These are phyloP conservation scores for Chrysodeixis includens DNA, from an alignment of 2,888 invertebrate genomes.

Conservation along the genomic window DNA sequence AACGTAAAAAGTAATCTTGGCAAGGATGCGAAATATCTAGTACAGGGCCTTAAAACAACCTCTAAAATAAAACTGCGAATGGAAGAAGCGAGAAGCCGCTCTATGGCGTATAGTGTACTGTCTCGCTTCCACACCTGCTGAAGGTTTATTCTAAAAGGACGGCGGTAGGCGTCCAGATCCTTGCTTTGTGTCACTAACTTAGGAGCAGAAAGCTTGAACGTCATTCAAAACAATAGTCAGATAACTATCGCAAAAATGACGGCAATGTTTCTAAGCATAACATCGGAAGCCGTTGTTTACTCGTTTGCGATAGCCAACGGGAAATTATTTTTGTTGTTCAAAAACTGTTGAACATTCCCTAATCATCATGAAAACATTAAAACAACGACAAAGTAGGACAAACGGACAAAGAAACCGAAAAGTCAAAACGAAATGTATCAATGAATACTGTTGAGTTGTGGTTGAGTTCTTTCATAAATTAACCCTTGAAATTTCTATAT, in stretches of 20 bases:
- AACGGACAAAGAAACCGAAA: not conserved
- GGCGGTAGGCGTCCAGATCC: conserved; percentile 16
- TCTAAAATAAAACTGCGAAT: not conserved
- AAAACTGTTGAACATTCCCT: conserved; percentile 4
- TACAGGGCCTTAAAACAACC: not conserved
- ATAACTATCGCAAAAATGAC: not conserved
- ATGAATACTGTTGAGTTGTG: no score
- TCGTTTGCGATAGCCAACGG: not conserved
- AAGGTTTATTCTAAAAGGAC: no score
- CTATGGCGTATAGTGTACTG: no score
- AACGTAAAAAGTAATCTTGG: conserved; percentile 29
- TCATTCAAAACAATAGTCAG: conserved; percentile 21
- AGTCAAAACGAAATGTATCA: not conserved
- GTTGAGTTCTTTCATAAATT: not conserved
- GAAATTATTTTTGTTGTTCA: not conserved
- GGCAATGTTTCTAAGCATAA: not conserved
- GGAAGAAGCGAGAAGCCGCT: no score
- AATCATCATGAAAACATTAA: not conserved
- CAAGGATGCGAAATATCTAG: conserved; percentile 26
- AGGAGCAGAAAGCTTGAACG: conserved; percentile 29
- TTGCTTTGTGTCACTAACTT: conserved; percentile 43
- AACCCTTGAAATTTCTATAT: no score
- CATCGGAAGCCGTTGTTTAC: conserved; percentile 2
- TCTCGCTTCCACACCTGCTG: no score
- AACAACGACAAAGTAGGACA: not conserved